Evolutionary conservation across 2,113 vertebrate genomes (phyloP).

Genomic region (Poicephalus gulielmi): DNA sequence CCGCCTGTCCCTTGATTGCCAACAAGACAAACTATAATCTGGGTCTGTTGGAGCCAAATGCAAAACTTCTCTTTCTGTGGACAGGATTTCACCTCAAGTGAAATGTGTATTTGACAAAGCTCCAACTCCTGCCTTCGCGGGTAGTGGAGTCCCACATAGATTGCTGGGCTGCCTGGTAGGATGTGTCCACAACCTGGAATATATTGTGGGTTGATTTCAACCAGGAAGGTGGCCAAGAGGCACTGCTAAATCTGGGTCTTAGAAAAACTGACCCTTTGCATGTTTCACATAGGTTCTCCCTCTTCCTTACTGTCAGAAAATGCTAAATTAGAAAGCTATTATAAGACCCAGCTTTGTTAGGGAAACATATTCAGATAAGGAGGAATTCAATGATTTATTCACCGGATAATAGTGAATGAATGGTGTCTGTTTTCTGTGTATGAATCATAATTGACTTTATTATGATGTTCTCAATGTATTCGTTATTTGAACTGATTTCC

Average conservation of each 20-base stretch:
- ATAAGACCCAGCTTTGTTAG: neutral
- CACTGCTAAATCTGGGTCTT: neutral
- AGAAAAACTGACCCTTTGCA: neutral
- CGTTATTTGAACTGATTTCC: conserved; percentile 54
- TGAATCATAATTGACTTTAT: conserved; percentile 56
- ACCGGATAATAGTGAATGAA: conserved; percentile 30
- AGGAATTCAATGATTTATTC: conserved; percentile 20
- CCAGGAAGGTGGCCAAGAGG: neutral
- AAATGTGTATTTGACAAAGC: neutral
- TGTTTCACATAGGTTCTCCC: neutral
- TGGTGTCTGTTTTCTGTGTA: conserved; percentile 50
- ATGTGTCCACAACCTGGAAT: neutral
- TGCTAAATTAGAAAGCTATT: neutral
- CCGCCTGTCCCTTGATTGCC: conserved; percentile 32
- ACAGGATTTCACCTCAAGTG: conserved; percentile 7
- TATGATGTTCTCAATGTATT: conserved; percentile 53
- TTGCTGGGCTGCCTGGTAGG: neutral
- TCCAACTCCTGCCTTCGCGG: neutral
- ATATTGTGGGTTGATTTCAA: neutral
- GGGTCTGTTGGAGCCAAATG: neutral
- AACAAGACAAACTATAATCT: neutral
- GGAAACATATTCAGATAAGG: neutral
- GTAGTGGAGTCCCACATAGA: neutral
- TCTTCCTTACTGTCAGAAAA: neutral
- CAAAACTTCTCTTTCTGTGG: neutral